A percentile compares a stretch with the other conserved stretches of the same genome.
Conservation (phyloP, 92 coral and sea anemone genomes). For the Heliopora coerulea region DNA sequence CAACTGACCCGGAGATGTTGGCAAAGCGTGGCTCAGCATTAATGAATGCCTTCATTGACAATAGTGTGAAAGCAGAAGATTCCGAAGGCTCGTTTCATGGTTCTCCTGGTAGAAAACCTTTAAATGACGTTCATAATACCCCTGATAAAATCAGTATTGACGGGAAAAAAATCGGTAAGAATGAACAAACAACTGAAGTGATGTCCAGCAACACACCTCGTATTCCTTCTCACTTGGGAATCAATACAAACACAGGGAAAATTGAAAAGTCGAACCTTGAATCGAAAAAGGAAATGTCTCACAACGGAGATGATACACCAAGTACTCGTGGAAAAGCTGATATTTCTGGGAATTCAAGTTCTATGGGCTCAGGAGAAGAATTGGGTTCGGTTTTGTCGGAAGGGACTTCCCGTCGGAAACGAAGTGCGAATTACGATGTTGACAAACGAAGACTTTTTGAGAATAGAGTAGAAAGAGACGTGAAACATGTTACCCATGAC, state of each 20-base stretch:
- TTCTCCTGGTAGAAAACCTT: not conserved
- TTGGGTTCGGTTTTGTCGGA: not conserved
- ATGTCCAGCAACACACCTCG: conserved; percentile 1
- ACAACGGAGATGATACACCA: not conserved
- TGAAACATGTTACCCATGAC: conserved; percentile 5
- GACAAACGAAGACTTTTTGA: not conserved
- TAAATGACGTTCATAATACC: not conserved
- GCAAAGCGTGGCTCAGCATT: conserved; percentile 37
- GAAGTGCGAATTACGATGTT: conserved; percentile 27
- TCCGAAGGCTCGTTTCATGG: not conserved
- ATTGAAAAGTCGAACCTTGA: not conserved
- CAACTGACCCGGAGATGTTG: conserved; percentile 18
- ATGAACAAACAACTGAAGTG: not conserved
- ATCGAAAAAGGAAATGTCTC: not conserved
- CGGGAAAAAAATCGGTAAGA: not conserved
- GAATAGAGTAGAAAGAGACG: conserved; percentile 6
- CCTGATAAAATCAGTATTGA: not conserved
- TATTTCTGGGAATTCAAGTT: not conserved
- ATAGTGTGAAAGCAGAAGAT: not conserved
- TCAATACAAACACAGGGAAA: not conserved
- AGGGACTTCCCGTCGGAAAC: conserved; percentile 30
- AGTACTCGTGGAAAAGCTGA: not conserved
- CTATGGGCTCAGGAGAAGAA: conserved; percentile 9
- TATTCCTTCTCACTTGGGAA: not conserved
- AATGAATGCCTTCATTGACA: conserved; percentile 28